Percentiles rank a stretch among this genome's conserved stretches.
phyloP scores from a whole-genome alignment of 2,113 vertebrate species.

The Climacteris rufus region DNA sequence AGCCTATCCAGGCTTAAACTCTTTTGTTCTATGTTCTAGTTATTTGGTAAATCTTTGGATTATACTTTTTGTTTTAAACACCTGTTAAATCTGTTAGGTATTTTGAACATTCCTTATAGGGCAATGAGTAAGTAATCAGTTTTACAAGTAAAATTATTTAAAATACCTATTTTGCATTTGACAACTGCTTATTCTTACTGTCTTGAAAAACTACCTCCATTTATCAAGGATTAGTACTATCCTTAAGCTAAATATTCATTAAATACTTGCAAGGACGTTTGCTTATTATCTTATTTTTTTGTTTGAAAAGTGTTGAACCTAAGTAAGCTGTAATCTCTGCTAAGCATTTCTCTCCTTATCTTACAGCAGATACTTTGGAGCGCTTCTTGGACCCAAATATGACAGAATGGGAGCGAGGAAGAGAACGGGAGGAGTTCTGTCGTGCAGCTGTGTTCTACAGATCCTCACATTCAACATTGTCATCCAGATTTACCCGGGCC shows the following conservation, averaged over 20 bases:
- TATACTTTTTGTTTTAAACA: neutral
- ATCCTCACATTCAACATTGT: constrained; percentile 75
- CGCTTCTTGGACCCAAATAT: constrained; percentile 76
- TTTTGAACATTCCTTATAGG: neutral
- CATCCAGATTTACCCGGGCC: constrained; percentile 85
- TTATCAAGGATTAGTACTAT: neutral
- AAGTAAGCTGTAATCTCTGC: neutral
- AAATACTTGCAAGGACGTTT: neutral
- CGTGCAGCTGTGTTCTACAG: constrained; percentile 84
- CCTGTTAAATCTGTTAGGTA: neutral
- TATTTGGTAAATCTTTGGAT: neutral
- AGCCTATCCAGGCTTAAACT: neutral
- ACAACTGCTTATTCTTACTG: neutral
- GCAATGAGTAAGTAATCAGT: neutral
- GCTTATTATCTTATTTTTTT: neutral
- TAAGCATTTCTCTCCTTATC: neutral
- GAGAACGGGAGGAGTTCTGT: constrained; percentile 87
- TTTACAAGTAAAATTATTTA: neutral
- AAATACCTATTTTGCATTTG: neutral
- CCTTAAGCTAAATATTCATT: neutral
- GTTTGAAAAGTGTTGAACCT: neutral
- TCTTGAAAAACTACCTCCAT: neutral
- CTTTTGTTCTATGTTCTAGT: neutral
- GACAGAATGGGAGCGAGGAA: constrained; percentile 89
- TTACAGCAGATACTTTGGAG: constrained; percentile 71